phyloP scores from a whole-genome alignment of 1,140 invertebrate genomes.

The Drosophila melanica region DNA sequence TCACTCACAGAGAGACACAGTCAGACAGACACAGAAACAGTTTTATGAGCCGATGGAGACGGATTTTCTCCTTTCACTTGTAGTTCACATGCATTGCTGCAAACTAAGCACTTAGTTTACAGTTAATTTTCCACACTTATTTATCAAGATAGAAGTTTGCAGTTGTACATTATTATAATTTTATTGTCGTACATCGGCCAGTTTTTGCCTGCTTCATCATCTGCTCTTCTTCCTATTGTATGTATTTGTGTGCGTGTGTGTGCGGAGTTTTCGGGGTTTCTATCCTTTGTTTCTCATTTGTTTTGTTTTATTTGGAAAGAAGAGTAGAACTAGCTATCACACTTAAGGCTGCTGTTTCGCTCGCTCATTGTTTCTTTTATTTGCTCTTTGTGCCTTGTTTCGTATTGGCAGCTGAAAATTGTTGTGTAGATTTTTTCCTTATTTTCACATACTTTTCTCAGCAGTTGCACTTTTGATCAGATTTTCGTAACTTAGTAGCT shows the following conservation, averaged over 20 bases:
- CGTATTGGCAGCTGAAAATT: conserved; percentile 65
- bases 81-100: conserved; percentile 26
- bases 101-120: conserved; percentile 23
- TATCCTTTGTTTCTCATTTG: conserved; percentile 81
- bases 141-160: conserved; percentile 8
- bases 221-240: conserved; percentile 70
- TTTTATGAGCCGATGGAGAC: conserved; percentile 44
- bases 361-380: conserved; percentile 68
- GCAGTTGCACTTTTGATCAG: background rate
- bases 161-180: conserved; percentile 27
- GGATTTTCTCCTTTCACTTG: conserved; percentile 68
- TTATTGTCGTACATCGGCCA: conserved; percentile 46
- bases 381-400: conserved; percentile 59
- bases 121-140: conserved; percentile 2
- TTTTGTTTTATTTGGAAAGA: conserved; percentile 81
- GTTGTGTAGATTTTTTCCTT: conserved; percentile 40
- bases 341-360: conserved; percentile 40
- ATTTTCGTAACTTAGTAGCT: conserved; percentile 4
- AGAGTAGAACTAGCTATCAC: conserved; percentile 55
- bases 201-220: conserved; percentile 60
- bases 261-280: conserved; percentile 77
- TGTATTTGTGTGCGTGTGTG: conserved; percentile 50
- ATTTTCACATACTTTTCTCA: conserved; percentile 3
- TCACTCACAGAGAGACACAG: conserved; percentile 27
- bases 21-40: conserved; percentile 41